These are phyloP conservation scores for Drosophila erecta DNA, from an alignment of 1,140 invertebrate genomes.

Conservation along the genomic window DNA sequence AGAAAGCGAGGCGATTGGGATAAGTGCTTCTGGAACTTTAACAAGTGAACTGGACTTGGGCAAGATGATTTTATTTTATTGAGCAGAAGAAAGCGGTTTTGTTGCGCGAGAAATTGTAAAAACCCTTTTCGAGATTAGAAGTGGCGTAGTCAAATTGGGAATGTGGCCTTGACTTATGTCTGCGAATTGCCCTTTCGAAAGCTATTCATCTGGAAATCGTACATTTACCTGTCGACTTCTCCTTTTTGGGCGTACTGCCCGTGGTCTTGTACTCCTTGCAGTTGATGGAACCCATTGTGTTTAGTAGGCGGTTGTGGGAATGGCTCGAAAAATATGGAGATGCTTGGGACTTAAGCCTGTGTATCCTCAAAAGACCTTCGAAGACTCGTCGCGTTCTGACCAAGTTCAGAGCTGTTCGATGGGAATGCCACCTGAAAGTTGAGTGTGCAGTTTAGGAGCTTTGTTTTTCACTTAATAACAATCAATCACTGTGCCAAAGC, in stretches of 20 bases:
- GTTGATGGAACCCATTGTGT: conserved; percentile 69
- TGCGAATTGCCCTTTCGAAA: neutral
- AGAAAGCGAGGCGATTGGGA: neutral
- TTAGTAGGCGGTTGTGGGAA: conserved; percentile 11
- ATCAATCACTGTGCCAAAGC: conserved; percentile 26
- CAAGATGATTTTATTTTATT: neutral
- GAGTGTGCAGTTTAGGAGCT: conserved; percentile 16
- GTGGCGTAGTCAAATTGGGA: too few species aligned
- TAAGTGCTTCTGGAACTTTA: neutral
- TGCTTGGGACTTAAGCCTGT: neutral
- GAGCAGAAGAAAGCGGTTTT: neutral
- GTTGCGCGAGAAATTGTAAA: too few species aligned
- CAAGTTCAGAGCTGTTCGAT: conserved; percentile 23
- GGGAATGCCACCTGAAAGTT: conserved; percentile 36
- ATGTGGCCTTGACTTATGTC: neutral
- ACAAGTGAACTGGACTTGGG: neutral
- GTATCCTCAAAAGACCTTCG: neutral
- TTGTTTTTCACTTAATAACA: conserved; percentile 7
- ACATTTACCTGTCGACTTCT: conserved; percentile 59
- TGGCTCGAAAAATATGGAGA: neutral
- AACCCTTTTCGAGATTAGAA: neutral
- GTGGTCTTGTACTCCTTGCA: conserved; percentile 78
- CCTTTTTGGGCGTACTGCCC: conserved; percentile 65
- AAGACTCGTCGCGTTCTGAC: conserved; percentile 1
- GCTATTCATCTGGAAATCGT: neutral